phyloP scores from a whole-genome alignment of 2,797 vertebrate species.

The Paratrypauchen microcephalus region DNA sequence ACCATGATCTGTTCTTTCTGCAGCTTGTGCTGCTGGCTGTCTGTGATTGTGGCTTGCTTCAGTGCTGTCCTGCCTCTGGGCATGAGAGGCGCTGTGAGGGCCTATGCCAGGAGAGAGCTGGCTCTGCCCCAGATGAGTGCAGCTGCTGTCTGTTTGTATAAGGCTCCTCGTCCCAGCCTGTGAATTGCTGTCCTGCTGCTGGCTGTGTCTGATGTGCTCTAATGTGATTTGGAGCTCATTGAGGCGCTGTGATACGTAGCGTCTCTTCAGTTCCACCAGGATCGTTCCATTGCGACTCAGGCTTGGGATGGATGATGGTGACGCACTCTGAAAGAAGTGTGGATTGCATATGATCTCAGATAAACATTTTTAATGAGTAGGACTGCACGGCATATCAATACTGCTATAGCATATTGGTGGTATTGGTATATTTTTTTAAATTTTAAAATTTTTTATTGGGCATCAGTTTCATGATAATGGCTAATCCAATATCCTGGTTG shows the following conservation, averaged over 20 bases:
- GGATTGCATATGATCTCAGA: slow-evolving; percentile 12
- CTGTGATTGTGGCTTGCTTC: slow-evolving; percentile 27
- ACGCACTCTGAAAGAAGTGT: slow-evolving; percentile 42
- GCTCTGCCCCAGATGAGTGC: slow-evolving; percentile 33
- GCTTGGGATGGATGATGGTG: slow-evolving; percentile 44
- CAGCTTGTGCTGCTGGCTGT: slow-evolving; percentile 19
- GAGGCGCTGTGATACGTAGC: slow-evolving; percentile 71
- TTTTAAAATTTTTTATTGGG: too few species aligned
- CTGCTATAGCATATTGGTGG: too few species aligned
- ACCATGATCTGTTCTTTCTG: slow-evolving; percentile 26
- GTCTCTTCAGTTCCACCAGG: slow-evolving; percentile 77
- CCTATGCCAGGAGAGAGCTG: slow-evolving; percentile 20
- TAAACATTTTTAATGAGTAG: slow-evolving; percentile 11
- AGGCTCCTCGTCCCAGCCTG: slow-evolving; percentile 34
- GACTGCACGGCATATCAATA: too few species aligned
- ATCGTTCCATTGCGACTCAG: slow-evolving; percentile 64
- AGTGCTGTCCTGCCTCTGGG: slow-evolving; percentile 32
- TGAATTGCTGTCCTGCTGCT: slow-evolving; percentile 54
- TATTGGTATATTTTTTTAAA: too few species aligned
- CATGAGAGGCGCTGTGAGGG: slow-evolving; percentile 11
- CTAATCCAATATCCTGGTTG: too few species aligned
- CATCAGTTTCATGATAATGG: too few species aligned
- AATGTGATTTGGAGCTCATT: slow-evolving; percentile 76
- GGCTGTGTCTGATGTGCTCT: slow-evolving; percentile 45
- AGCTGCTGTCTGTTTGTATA: slow-evolving; percentile 33